A percentile compares a stretch with the other conserved stretches of the same genome.
Conservation (phyloP, 2,797 vertebrate species). For the Falco concolor region DNA sequence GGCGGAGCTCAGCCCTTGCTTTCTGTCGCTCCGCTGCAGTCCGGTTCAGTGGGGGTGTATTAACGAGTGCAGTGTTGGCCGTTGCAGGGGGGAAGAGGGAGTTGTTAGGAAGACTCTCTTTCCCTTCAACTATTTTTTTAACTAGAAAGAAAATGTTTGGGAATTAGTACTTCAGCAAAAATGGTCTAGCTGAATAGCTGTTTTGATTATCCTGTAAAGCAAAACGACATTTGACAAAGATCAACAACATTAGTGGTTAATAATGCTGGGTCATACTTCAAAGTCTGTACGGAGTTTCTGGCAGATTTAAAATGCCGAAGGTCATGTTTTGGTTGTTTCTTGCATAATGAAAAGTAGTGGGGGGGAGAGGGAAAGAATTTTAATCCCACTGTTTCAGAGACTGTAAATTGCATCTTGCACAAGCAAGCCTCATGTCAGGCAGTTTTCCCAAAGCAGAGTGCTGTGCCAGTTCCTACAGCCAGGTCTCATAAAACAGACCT, state of each 20-base stretch:
- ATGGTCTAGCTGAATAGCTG: not conserved
- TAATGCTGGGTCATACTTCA: not conserved
- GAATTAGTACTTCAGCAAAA: not conserved
- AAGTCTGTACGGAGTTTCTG: not conserved
- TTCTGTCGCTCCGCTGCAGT: not conserved
- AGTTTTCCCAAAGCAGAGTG: not conserved
- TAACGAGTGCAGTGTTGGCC: not conserved
- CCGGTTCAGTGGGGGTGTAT: not conserved
- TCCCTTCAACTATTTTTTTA: not conserved
- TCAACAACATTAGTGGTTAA: not conserved
- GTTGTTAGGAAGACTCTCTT: not conserved
- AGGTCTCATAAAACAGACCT: constrained; percentile 20
- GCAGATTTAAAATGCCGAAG: not conserved
- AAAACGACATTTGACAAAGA: not conserved
- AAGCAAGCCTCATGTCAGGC: not conserved
- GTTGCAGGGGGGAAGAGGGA: not conserved
- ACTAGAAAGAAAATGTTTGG: not conserved
- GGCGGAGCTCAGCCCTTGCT: not conserved
- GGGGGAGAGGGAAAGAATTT: not conserved
- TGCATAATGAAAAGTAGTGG: not conserved
- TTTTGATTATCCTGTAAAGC: not conserved
- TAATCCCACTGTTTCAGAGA: constrained; percentile 26
- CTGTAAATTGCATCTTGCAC: constrained; percentile 6
- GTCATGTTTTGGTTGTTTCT: not conserved
- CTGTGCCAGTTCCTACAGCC: not conserved